Conservation (phyloP, 2,113 vertebrate genomes). For the Pedetes capensis region DNA sequence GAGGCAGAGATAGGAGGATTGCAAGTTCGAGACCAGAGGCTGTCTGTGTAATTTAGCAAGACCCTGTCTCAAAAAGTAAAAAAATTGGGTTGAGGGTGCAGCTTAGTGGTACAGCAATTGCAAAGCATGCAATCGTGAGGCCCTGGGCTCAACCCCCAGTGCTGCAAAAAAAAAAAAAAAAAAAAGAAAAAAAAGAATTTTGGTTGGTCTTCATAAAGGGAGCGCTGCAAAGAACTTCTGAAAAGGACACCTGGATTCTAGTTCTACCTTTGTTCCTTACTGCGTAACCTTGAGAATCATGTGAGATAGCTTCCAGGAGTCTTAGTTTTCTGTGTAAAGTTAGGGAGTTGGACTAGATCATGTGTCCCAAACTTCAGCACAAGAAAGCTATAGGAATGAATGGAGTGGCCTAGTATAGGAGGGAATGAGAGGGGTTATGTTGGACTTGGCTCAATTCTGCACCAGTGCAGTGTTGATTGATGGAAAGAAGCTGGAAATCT, state of each 20-base stretch:
- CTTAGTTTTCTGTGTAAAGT: background rate
- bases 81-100: no score
- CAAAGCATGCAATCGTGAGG: no score
- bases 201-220: background rate
- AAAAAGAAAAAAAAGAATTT: no score
- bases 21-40: no score
- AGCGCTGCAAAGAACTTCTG: background rate
- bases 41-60: no score
- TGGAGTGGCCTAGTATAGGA: no score
- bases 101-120: no score
- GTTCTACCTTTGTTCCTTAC: background rate
- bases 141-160: no score
- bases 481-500: background rate
- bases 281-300: background rate
- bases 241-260: background rate
- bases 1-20: no score
- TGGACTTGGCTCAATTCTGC: background rate
- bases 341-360: background rate
- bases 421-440: no score
- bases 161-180: no score
- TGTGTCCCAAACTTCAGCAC: background rate
- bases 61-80: no score
- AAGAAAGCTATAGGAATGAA: background rate
- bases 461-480: background rate
- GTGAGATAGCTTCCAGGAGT: background rate